Evolutionary conservation across 2,888 invertebrate species (phyloP), one percentile per base, ranked within the genome.

Genomic region (Calameuta idolon): DNA sequence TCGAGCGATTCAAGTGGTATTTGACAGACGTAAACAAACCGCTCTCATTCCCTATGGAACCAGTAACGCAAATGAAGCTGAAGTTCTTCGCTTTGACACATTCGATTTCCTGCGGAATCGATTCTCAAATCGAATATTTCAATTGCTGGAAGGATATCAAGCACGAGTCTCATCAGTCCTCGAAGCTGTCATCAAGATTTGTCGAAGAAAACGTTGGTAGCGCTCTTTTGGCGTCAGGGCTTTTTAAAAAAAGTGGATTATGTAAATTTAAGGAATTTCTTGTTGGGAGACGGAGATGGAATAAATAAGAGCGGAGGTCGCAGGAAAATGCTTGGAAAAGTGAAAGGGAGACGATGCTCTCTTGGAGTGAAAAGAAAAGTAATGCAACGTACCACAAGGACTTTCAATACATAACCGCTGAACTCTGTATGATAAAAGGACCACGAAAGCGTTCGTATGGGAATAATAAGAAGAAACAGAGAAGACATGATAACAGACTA

Each of bases 241-340:
- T 40, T 55, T 9, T 0, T 2, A 15, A 55, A 55, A 76, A 79
- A 79, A 80, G 75, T 77, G 85, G 85, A 84, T 84, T 84, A 84
- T 81, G 84, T 81, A 85, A 81, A 84, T 35, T 34, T n/a, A 35
- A 23, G 23, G 55, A 55, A 55, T 55, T 55, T 55, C 9, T 55
- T 9, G 3, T 35, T 35, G 12, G 35, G 4, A 1, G 33, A 4
- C 0, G 33, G 33, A 33, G 33, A 33, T 30, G 75, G 69, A 68
- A 34, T 78, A 73, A 73, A 80, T 75, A 71, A 75, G 33, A 78
- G 37, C 75, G 34, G 71, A 80, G 76, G 69, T 69, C 77, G 73
- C 31, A 76, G 73, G 30, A 71, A 71, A 71, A 69, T 31, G 77
- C 55, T 34, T 30, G 31, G 74, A 76, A 76, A 78, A 79, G 80